A percentile compares a stretch with the other conserved stretches of the same genome.
These are phyloP conservation scores for Brotogeris chrysoptera DNA, from an alignment of 2,797 vertebrate species.

Conservation along the genomic window DNA sequence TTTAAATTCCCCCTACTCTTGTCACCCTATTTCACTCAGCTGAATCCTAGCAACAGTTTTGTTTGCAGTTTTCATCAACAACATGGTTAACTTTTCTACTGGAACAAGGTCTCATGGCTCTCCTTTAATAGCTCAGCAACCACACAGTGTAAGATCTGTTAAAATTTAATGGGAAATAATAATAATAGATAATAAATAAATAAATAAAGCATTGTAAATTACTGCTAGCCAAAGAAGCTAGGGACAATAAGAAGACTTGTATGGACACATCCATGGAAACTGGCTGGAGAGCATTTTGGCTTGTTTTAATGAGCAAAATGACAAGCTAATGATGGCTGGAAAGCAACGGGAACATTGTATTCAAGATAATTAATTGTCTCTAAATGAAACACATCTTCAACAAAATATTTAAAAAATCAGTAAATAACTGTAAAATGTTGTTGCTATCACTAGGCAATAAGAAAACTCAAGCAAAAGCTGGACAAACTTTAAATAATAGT, in stretches of 20 bases:
- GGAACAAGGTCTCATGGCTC: not conserved
- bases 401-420: not conserved
- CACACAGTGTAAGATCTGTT: not conserved
- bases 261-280: constrained; percentile 40
- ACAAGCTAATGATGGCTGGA: not conserved
- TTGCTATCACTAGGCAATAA: not conserved
- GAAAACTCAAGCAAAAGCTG: not conserved
- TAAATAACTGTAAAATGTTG: not conserved
- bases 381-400: not conserved
- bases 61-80: not conserved
- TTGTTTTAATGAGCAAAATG: constrained; percentile 11
- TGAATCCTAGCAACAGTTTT: not conserved
- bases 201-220: not conserved
- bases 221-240: not conserved
- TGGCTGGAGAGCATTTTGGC: not conserved
- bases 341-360: not conserved
- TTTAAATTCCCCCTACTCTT: not conserved
- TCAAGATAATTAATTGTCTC: not conserved
- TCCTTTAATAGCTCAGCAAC: not conserved
- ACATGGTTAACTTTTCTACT: not conserved
- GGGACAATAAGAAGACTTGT: not conserved
- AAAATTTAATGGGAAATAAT: not conserved
- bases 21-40: not conserved
- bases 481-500: not conserved
- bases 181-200: not conserved